Evolutionary conservation across 2,797 vertebrate genomes (phyloP).

Genomic region (Sylvia borin): DNA sequence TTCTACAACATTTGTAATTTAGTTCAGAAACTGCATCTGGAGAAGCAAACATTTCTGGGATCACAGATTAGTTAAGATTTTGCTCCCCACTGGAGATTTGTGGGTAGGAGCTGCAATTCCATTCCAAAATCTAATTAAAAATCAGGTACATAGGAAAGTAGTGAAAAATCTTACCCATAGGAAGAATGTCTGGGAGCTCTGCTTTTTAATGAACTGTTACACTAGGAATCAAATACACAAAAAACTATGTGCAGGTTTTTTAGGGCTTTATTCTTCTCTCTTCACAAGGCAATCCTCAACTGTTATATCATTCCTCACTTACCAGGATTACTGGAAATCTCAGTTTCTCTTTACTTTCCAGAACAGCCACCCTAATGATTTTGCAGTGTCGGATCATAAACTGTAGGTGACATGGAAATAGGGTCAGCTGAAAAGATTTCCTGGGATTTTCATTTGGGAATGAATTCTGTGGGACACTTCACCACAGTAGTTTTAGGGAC

Average conservation of each 20-base stretch:
- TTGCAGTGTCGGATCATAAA: background rate
- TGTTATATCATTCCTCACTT: background rate
- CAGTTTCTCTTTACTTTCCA: conserved; percentile 1
- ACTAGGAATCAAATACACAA: conserved; percentile 16
- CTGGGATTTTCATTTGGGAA: conserved; percentile 29
- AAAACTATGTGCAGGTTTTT: background rate
- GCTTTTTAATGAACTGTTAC: conserved; percentile 54
- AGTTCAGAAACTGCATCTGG: conserved; percentile 34
- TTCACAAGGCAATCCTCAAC: background rate
- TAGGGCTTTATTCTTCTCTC: background rate
- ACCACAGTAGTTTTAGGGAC: background rate
- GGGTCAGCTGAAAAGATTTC: background rate
- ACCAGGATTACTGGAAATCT: background rate
- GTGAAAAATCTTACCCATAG: background rate
- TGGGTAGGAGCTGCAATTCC: background rate
- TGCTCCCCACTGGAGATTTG: conserved; percentile 30
- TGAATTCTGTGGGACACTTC: background rate
- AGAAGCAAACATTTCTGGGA: conserved; percentile 25
- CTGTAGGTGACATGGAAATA: background rate
- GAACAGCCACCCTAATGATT: background rate
- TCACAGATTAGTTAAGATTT: conserved; percentile 47
- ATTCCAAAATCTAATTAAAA: conserved; percentile 57
- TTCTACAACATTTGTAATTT: conserved; percentile 6
- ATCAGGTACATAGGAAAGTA: conserved; percentile 13
- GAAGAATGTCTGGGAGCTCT: conserved; percentile 35